Evolutionary conservation across 2,797 vertebrate genomes (phyloP).

Genomic region (Smutsia temminckii): DNA sequence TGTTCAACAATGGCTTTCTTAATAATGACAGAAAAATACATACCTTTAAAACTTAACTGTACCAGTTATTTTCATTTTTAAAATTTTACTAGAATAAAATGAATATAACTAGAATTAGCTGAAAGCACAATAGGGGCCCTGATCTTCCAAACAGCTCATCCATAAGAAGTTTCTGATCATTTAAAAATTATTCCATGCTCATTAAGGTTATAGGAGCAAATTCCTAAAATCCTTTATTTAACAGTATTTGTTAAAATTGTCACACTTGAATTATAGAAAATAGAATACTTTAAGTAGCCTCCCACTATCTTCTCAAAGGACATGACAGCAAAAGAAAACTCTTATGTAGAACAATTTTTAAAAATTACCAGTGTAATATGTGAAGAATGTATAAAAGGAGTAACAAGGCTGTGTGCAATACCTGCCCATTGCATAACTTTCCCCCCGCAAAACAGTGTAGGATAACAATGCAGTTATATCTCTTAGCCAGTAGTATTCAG

Average conservation of each 20-base stretch:
- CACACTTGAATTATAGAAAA: slow-evolving; percentile 31
- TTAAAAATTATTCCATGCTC: slow-evolving; percentile 71
- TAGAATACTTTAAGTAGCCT: not conserved
- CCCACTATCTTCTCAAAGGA: slow-evolving; percentile 6
- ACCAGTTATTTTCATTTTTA: not conserved
- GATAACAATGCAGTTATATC: not conserved
- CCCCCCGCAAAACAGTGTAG: not conserved
- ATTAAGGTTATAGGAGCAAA: slow-evolving; percentile 21
- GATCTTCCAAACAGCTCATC: slow-evolving; percentile 44
- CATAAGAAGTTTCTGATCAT: slow-evolving; percentile 64
- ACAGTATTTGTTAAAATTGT: not conserved
- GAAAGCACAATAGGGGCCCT: not conserved
- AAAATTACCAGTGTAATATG: not conserved
- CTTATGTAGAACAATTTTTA: not conserved
- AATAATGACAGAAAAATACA: slow-evolving; percentile 10
- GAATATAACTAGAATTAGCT: slow-evolving; percentile 60
- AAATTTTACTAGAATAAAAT: slow-evolving; percentile 59
- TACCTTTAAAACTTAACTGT: slow-evolving; percentile 43
- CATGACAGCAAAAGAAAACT: not conserved
- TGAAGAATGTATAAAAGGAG: not conserved
- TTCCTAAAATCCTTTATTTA: not conserved
- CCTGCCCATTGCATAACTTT: not conserved
- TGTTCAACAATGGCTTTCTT: slow-evolving; percentile 24
- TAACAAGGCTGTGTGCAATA: not conserved
- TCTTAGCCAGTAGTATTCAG: not conserved